phyloP scores from a whole-genome alignment of 2,113 vertebrate genomes.

The Uropsilus gracilis region DNA sequence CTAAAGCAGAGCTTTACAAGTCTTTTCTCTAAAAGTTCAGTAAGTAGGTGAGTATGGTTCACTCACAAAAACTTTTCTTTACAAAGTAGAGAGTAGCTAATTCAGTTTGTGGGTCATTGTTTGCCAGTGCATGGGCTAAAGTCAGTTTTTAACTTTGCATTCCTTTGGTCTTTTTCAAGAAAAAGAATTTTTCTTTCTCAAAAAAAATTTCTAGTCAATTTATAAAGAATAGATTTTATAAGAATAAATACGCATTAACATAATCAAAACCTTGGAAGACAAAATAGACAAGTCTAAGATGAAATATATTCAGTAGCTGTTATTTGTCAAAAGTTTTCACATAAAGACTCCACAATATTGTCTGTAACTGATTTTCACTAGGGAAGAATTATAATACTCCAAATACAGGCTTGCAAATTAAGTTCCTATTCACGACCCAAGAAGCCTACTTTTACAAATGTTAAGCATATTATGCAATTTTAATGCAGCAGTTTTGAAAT shows the following conservation, averaged over 20 bases:
- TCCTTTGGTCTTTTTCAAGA: slow-evolving; percentile 1
- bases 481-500: background rate
- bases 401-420: background rate
- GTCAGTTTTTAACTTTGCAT: background rate
- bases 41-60: background rate
- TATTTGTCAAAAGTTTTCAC: background rate
- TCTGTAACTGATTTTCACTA: background rate
- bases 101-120: background rate
- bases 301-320: background rate
- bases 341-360: background rate
- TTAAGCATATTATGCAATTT: background rate
- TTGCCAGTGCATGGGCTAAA: background rate
- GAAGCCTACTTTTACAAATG: slow-evolving; percentile 7
- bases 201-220: background rate
- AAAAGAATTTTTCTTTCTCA: no score
- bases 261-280: slow-evolving; percentile 1
- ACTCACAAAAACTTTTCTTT: background rate
- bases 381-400: background rate
- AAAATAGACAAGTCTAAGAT: background rate
- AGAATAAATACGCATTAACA: background rate
- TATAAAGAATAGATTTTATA: background rate
- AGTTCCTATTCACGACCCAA: background rate
- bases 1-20: background rate
- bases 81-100: background rate
- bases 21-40: background rate